Conservation (phyloP, 2,113 vertebrate genomes). For the Vombatus ursinus region DNA sequence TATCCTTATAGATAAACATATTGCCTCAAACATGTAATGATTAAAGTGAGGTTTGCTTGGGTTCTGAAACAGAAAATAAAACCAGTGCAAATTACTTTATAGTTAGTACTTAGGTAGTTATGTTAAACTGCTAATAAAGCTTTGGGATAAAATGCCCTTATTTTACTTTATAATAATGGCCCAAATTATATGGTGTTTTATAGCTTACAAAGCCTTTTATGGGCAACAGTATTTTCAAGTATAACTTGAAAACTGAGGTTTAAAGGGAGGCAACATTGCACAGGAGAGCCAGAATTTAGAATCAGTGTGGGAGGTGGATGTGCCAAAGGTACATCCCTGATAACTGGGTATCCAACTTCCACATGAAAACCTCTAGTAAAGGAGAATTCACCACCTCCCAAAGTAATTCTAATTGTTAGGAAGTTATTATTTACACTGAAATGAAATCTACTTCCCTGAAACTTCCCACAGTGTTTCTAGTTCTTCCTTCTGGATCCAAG, state of each 20-base stretch:
- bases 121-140: background rate
- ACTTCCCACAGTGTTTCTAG: background rate
- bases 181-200: background rate
- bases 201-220: background rate
- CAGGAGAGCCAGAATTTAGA: background rate
- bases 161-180: background rate
- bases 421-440: background rate
- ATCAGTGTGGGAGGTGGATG: background rate
- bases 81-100: background rate
- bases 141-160: background rate
- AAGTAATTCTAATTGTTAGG: background rate
- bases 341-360: background rate
- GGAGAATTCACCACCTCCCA: background rate
- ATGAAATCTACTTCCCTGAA: background rate
- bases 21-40: constrained; percentile 99
- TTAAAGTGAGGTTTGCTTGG: constrained; percentile 99
- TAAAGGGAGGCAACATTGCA: background rate
- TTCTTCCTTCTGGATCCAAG: background rate
- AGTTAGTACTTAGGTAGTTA: constrained; percentile 9
- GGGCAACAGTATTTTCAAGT: background rate
- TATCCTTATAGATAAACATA: constrained; percentile 96
- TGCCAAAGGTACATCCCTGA: background rate
- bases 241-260: background rate
- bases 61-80: constrained; percentile 87
- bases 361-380: background rate